Evolutionary conservation across 2,797 vertebrate species (phyloP), one percentile per base, ranked within the genome.

Genomic region (Geotrypetes seraphini): DNA sequence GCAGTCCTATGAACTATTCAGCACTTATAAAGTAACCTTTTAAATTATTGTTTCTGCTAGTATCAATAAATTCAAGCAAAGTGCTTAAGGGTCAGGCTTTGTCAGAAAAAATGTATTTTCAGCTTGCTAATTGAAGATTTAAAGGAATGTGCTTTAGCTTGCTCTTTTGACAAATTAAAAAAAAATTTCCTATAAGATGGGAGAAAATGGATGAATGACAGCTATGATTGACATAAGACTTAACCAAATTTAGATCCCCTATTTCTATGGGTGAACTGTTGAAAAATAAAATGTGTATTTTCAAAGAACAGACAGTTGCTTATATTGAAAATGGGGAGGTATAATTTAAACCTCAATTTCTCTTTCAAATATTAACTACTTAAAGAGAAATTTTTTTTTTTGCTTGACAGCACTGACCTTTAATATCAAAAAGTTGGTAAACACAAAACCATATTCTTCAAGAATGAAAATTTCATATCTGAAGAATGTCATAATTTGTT

Each of bases 1-100:
- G 49, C 16, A 36, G 10, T 18, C 43, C 59, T 19, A 16, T 60
- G 59, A 63, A 64, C 42, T 52, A 40, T 36, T 52, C 9, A 5
- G 26, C 8, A 10, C 41, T 67, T 28, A 16, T 38, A 53, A 60
- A 69, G 50, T 37, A 41, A 55, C 60, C 42, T 60, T 66, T 42
- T 41, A 39, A 67, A 47, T 46, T 57, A 62, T 52, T 49, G 47
- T 63, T 56, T 57, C 68, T 60, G 51, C 59, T 22, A 26, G 23
- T 59, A 33, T 69, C 16, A 1, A 53, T 72, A 64, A 60, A 63
- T 67, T 57, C 12, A 10, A 25, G 37, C 31, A 19, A 19, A 27
- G 50, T 56, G 37, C 43, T 37, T 72, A 64, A 66, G 73, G 70
- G 66, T 66, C 63, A 67, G 49, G 14, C 33, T 40, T 40, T 52